Evolutionary conservation across 2,113 vertebrate genomes (phyloP).

Genomic region (Sprattus sprattus): DNA sequence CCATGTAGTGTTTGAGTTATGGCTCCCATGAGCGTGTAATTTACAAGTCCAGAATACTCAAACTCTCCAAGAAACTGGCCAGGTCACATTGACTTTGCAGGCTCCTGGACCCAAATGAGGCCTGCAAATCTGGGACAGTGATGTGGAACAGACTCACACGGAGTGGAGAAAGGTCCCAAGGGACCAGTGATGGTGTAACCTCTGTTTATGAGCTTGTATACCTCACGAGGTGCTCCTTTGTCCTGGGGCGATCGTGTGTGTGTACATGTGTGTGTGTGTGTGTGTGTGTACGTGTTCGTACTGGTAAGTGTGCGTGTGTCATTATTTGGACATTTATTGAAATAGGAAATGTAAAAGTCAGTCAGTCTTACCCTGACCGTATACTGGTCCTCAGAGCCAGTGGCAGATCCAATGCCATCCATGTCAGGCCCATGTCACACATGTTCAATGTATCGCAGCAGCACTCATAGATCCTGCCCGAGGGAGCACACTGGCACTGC

Average conservation of each 20-base stretch:
- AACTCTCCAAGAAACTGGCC: conserved; percentile 22
- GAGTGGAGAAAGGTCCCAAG: neutral
- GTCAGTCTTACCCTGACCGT: neutral
- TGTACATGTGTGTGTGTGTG: neutral
- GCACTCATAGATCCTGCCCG: neutral
- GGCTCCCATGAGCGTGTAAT: neutral
- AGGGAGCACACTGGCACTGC: neutral
- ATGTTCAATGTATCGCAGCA: neutral
- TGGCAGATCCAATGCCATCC: neutral
- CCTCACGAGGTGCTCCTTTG: neutral
- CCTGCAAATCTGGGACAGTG: neutral
- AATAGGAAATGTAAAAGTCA: neutral
- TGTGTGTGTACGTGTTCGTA: conserved; percentile 29
- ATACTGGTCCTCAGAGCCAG: neutral
- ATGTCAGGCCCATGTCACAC: neutral
- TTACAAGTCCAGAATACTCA: neutral
- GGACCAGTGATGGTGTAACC: conserved; percentile 14
- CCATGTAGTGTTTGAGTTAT: neutral
- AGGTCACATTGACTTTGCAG: conserved; percentile 25
- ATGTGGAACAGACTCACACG: conserved; percentile 22
- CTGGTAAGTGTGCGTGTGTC: conserved; percentile 16
- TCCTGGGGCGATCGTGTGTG: neutral
- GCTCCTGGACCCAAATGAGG: neutral
- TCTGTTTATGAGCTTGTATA: conserved; percentile 14
- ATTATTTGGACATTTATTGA: conserved; percentile 3